phyloP scores from a whole-genome alignment of 2,888 invertebrate genomes.

The Pachliopta kotzebuea region DNA sequence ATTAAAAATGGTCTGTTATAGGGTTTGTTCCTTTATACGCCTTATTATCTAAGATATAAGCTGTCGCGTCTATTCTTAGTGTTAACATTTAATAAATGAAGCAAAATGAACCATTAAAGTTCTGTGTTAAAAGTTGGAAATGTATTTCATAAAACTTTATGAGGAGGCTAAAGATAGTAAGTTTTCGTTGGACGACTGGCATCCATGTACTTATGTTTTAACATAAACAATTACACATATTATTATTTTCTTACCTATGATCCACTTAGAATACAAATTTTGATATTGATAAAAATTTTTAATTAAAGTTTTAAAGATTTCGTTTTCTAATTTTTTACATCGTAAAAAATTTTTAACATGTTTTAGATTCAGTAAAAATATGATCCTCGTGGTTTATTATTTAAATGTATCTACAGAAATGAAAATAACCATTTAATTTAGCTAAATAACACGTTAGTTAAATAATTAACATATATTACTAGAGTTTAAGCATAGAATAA shows the following conservation, averaged over 20 bases:
- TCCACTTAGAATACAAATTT: slow-evolving; percentile 36
- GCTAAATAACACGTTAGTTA: slow-evolving; percentile 11
- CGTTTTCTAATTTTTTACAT: slow-evolving; percentile 34
- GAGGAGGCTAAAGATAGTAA: slow-evolving; percentile 13
- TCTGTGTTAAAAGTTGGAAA: slow-evolving; percentile 26
- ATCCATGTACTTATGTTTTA: slow-evolving; percentile 23
- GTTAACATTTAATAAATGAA: slow-evolving; percentile 9
- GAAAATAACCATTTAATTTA: background rate
- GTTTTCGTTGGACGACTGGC: slow-evolving; percentile 15
- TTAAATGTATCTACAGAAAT: slow-evolving; percentile 24
- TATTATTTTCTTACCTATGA: slow-evolving; percentile 25
- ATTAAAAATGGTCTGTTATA: slow-evolving; percentile 19
- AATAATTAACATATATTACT: slow-evolving; percentile 8
- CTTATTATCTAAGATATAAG: slow-evolving; percentile 26
- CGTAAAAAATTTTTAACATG: slow-evolving; percentile 36
- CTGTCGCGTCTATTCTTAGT: slow-evolving; percentile 17
- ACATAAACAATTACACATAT: slow-evolving; percentile 27
- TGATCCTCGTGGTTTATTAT: slow-evolving; percentile 20
- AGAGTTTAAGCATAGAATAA: slow-evolving; percentile 10
- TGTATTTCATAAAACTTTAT: slow-evolving; percentile 8
- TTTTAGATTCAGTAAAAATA: slow-evolving; percentile 15
- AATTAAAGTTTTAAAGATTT: slow-evolving; percentile 33
- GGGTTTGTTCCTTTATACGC: slow-evolving; percentile 3
- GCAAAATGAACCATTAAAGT: background rate
- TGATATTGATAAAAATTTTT: slow-evolving; percentile 34